A percentile compares a stretch with the other conserved stretches of the same genome.
Conservation (phyloP, 2,113 vertebrate genomes). For the Anhinga anhinga region DNA sequence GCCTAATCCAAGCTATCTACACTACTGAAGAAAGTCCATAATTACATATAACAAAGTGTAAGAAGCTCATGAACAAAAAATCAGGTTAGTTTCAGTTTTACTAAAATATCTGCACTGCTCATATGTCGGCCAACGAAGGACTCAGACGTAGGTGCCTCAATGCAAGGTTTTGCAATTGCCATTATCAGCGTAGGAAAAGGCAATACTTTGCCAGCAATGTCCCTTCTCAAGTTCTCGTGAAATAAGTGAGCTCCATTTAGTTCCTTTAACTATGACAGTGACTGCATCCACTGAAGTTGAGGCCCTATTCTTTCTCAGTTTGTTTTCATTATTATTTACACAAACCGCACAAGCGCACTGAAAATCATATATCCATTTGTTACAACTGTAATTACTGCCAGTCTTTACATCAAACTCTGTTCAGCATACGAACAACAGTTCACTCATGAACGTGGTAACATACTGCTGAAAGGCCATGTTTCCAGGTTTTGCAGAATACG, state of each 20-base stretch:
- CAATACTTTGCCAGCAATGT: neutral
- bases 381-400: neutral
- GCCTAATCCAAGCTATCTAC: neutral
- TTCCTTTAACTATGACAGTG: neutral
- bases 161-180: neutral
- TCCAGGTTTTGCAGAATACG: neutral
- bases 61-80: neutral
- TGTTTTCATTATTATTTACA: neutral
- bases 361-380: neutral
- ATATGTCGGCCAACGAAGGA: neutral
- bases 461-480: neutral
- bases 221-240: neutral
- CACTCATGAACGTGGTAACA: neutral
- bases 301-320: neutral
- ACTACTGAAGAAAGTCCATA: neutral
- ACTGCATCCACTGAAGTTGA: neutral
- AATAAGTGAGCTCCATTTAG: neutral
- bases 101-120: neutral
- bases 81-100: neutral
- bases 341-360: neutral
- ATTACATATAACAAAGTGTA: neutral
- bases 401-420: neutral
- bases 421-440: neutral
- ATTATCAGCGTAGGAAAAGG: neutral
- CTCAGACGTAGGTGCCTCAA: neutral